Conservation (phyloP, 2,113 vertebrate species). For the Datnioides undecimradiatus region DNA sequence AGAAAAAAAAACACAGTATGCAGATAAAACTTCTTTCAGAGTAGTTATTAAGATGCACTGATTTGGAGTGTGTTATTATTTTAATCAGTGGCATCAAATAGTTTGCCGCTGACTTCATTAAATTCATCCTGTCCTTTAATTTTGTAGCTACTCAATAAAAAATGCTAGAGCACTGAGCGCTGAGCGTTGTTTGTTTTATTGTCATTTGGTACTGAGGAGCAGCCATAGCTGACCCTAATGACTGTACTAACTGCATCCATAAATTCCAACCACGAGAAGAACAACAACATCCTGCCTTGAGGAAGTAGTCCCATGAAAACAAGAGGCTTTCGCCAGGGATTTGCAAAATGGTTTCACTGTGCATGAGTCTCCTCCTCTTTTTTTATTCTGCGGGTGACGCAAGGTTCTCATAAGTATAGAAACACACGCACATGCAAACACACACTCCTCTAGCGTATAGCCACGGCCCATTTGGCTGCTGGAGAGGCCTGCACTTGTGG, state of each 20-base stretch:
- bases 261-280: conserved; percentile 27
- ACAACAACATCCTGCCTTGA: conserved; percentile 25
- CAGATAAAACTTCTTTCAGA: conserved; percentile 21
- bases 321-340: neutral
- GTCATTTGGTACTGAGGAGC: neutral
- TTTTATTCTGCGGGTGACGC: conserved; percentile 1
- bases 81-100: conserved; percentile 34
- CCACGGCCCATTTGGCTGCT: conserved; percentile 61
- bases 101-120: conserved; percentile 9
- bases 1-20: neutral
- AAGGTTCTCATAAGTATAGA: conserved; percentile 4
- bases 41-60: conserved; percentile 7
- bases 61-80: conserved; percentile 38
- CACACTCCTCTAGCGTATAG: conserved; percentile 23
- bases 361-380: conserved; percentile 1
- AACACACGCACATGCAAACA: neutral
- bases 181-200: conserved; percentile 24
- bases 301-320: neutral
- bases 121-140: conserved; percentile 11
- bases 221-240: conserved; percentile 8
- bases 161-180: neutral
- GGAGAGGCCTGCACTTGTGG: conserved; percentile 51
- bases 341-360: conserved; percentile 25
- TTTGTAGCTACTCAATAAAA: neutral
- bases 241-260: conserved; percentile 28